phyloP scores from a whole-genome alignment of 2,113 vertebrate genomes.

The Rhodinocichla rosea region DNA sequence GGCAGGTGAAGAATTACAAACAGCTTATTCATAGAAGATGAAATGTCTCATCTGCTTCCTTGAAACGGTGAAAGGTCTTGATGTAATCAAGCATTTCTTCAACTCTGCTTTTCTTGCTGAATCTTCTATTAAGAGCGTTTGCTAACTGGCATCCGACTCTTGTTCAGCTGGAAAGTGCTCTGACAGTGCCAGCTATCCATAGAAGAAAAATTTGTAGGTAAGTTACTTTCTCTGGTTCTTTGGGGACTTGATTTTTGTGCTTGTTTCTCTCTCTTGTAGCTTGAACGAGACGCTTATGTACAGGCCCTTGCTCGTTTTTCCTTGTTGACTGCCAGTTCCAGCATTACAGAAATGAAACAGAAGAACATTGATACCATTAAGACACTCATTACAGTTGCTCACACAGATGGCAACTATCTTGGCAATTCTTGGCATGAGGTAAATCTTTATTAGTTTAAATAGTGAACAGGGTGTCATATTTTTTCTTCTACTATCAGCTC shows the following conservation, averaged over 20 bases:
- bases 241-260: neutral
- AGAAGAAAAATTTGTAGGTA: neutral
- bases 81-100: neutral
- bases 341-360: conserved; percentile 99
- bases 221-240: neutral
- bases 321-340: conserved; percentile 94
- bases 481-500: neutral
- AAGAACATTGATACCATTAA: conserved; percentile 99
- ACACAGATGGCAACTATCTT: conserved; percentile 96
- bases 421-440: conserved; percentile 98
- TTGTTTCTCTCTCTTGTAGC: conserved; percentile 66
- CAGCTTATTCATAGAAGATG: neutral
- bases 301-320: conserved; percentile 96
- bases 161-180: neutral
- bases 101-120: neutral
- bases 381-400: conserved; percentile 95
- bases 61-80: neutral
- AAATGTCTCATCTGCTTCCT: neutral
- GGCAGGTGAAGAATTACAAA: neutral
- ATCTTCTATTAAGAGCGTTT: neutral
- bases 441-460: neutral
- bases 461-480: neutral
- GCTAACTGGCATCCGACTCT: neutral
- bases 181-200: neutral
- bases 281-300: conserved; percentile 95